Base-by-base conservation (phyloP, 35 echinoderm and acorn worm genomes). In the Stichopus chloronotus region DNA sequence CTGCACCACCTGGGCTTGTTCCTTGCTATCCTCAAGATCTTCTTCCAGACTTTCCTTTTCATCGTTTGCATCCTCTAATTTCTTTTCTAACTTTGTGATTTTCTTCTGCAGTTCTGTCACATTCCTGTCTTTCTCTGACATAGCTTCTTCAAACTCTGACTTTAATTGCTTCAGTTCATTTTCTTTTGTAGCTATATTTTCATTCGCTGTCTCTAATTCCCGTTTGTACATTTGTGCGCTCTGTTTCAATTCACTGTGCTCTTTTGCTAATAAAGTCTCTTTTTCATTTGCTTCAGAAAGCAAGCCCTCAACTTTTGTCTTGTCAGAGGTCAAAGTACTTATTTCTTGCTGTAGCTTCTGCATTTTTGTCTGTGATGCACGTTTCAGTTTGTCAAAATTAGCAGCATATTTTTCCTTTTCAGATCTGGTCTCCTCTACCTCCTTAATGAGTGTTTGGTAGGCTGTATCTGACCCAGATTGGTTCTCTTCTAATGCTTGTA, bases 361-460 rank as follows among this genome's bases (percentile, higher is more conserved):
- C 24, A 96, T 76, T 89, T 96, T 98, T 6, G 78, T 59, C 83
- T 94, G 94, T n/a, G 94, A 92, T 12, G 94, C 96, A 56, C 91
- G 91, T 79, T 98, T 98, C 60, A 98, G 91, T 81, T 94, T 98
- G 84, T 98, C 96, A 92, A 96, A 95, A 88, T 98, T 98, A 54
- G 94, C 83, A 13, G 93, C 93, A 90, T 92, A 95, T 74, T 95
- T 95, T 53, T 95, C 61, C 78, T 96, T 98, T 16, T 92, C 94
- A 22, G 63, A 91, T 59, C 76, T 87, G 11, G 92, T 24, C 14
- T 21, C 86, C 14, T 91, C 78, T 63, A 98, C 61, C 86, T 98
- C 93, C 52, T 89, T 63, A 16, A 59, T 21, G 12, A 90, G 56
- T 63, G 83, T 91, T n/a, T 83, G 74, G 19, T 78, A 91, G 72